These are phyloP conservation scores for Zoanthus sansibaricus DNA, from an alignment of 92 coral and sea anemone species.

Conservation along the genomic window DNA sequence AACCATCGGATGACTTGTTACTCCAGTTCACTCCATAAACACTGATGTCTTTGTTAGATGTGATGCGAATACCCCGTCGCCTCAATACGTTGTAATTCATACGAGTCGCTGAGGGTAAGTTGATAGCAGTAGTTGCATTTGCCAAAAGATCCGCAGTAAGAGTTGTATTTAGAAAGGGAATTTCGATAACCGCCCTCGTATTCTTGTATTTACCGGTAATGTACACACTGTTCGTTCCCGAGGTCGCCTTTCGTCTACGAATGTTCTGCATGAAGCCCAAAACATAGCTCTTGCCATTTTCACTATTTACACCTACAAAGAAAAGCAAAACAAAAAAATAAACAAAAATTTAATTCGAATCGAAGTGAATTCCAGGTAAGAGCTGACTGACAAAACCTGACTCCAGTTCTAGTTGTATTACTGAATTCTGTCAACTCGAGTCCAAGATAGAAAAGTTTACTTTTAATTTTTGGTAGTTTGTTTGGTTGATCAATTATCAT, in stretches of 20 bases:
- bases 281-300: slow-evolving; percentile 5
- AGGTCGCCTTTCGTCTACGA: not conserved
- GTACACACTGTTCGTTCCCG: slow-evolving; percentile 54
- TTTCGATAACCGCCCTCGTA: slow-evolving; percentile 41
- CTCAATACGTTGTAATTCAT: slow-evolving; percentile 49
- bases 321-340: no score
- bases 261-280: slow-evolving; percentile 23
- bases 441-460: no score
- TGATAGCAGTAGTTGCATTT: slow-evolving; percentile 55
- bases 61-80: slow-evolving; percentile 68
- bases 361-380: no score
- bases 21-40: slow-evolving; percentile 72
- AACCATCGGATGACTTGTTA: slow-evolving; percentile 71
- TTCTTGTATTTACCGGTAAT: slow-evolving; percentile 24
- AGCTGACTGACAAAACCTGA: no score
- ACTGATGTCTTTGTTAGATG: slow-evolving; percentile 54
- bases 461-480: no score
- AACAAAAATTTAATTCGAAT: no score
- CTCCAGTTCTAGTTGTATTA: no score
- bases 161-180: slow-evolving; percentile 45
- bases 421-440: no score
- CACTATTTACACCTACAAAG: not conserved
- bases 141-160: slow-evolving; percentile 33
- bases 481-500: not conserved
- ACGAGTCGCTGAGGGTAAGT: slow-evolving; percentile 63